Evolutionary conservation across 2,113 vertebrate species (phyloP).

Genomic region (Atractosteus spatula): DNA sequence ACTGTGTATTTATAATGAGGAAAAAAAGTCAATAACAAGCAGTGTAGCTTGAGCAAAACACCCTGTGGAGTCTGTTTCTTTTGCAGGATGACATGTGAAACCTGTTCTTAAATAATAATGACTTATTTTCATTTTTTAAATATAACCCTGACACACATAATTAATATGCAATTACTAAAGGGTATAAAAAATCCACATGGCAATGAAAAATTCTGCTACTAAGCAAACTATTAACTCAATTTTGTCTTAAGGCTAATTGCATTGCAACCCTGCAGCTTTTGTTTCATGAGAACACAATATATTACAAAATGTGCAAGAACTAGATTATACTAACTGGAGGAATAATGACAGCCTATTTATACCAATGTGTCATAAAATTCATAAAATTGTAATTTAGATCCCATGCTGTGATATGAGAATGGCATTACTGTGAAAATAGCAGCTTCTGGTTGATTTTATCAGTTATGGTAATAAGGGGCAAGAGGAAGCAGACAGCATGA

Average conservation of each 20-base stretch:
- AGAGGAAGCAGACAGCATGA: not conserved
- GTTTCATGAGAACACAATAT: conserved; percentile 23
- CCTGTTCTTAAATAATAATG: no score
- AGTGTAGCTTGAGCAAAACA: no score
- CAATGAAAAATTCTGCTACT: conserved; percentile 5
- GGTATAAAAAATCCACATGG: conserved; percentile 3
- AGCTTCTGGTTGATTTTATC: not conserved
- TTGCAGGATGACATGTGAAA: no score
- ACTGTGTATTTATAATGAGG: no score
- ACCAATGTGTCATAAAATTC: conserved; percentile 9
- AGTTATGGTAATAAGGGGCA: conserved; percentile 24
- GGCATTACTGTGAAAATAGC: conserved; percentile 16
- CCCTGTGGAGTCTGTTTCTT: no score
- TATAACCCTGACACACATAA: no score
- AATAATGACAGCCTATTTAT: conserved; percentile 30
- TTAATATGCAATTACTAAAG: no score
- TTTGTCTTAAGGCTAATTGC: conserved; percentile 26
- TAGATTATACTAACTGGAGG: conserved; percentile 7
- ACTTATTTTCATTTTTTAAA: no score
- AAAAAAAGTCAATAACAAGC: no score
- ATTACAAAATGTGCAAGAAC: conserved; percentile 24
- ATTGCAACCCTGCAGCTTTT: conserved; percentile 25
- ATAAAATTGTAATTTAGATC: conserved; percentile 1
- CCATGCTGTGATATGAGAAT: not conserved
- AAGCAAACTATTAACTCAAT: conserved; percentile 22